These are phyloP conservation scores for Apodemus speciosus DNA, from an alignment of 2,113 vertebrate genomes.

Conservation along the genomic window DNA sequence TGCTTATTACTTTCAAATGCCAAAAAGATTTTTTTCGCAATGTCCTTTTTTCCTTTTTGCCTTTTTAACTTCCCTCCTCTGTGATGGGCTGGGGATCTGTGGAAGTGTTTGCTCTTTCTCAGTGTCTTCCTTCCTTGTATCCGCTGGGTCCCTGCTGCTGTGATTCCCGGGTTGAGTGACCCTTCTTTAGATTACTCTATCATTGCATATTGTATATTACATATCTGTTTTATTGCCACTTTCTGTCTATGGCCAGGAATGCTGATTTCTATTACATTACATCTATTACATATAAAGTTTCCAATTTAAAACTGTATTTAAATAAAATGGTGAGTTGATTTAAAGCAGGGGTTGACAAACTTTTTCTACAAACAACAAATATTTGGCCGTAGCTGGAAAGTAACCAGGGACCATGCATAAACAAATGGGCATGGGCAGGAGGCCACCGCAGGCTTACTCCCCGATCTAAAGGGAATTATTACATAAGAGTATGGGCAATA, in stretches of 20 bases:
- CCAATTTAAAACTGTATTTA: constrained; percentile 7
- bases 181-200: neutral
- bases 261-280: neutral
- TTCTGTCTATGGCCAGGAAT: neutral
- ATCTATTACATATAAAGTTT: neutral
- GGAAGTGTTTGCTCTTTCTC: constrained; percentile 59
- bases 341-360: neutral
- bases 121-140: neutral
- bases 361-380: neutral
- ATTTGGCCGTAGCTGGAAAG: neutral
- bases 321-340: constrained; percentile 20
- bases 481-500: neutral
- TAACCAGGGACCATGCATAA: neutral
- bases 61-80: neutral
- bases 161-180: neutral
- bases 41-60: constrained; percentile 17
- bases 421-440: accelerated
- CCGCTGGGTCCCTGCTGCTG: neutral
- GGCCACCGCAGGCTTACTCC: no score
- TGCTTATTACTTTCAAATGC: constrained; percentile 66
- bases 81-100: constrained; percentile 52
- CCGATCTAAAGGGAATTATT: neutral
- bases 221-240: neutral
- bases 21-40: neutral
- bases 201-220: neutral